Evolutionary conservation across 2,113 vertebrate genomes (phyloP).

Genomic region (Orycteropus afer): DNA sequence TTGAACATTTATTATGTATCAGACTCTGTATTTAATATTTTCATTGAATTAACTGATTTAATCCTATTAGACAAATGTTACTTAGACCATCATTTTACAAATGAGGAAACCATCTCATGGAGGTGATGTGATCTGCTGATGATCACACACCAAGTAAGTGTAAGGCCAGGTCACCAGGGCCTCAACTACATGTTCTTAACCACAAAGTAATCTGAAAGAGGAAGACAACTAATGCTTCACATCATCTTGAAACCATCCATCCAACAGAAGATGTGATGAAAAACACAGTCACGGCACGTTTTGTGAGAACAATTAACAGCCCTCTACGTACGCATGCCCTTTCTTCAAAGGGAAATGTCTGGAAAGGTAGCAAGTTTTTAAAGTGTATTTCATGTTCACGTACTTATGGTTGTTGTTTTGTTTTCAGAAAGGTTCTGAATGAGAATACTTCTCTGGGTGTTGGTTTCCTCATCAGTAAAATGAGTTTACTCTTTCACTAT

Average conservation of each 20-base stretch:
- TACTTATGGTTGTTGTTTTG: neutral
- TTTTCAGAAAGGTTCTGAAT: neutral
- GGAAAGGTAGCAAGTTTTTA: neutral
- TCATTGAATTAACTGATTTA: neutral
- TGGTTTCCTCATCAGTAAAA: no score
- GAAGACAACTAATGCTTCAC: neutral
- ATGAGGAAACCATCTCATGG: neutral
- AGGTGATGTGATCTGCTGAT: neutral
- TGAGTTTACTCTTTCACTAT: neutral
- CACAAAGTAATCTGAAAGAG: neutral
- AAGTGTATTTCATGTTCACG: neutral
- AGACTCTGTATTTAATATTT: neutral
- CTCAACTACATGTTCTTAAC: neutral
- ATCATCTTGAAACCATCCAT: neutral
- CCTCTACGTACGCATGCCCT: neutral
- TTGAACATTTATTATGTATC: neutral
- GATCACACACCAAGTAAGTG: neutral
- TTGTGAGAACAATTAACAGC: neutral
- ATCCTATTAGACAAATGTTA: neutral
- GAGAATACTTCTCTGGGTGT: no score
- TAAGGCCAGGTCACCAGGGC: neutral
- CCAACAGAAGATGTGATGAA: no score
- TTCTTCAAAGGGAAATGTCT: neutral
- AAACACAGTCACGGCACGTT: neutral
- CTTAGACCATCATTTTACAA: neutral